Conservation (phyloP, 2,888 invertebrate genomes). For the Iphiclides podalirius region DNA sequence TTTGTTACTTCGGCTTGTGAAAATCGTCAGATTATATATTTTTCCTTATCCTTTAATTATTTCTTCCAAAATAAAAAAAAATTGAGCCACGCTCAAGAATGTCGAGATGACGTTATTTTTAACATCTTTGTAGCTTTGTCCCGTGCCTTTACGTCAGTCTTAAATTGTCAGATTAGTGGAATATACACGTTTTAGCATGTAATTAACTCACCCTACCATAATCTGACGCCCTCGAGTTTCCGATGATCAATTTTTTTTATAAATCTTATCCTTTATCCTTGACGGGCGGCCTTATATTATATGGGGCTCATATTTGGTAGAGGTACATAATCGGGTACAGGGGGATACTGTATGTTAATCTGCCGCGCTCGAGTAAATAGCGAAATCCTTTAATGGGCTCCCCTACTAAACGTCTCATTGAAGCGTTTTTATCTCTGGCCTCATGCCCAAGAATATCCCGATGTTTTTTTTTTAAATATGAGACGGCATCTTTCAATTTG, state of each 20-base stretch:
- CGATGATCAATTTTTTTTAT: constrained; percentile 28
- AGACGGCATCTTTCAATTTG: no score
- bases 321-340: constrained; percentile 28
- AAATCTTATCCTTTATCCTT: constrained; percentile 21
- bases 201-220: constrained; percentile 22
- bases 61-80: constrained; percentile 18
- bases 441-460: no score
- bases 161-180: constrained; percentile 23
- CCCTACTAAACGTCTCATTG: no score
- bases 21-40: constrained; percentile 22
- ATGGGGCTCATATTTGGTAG: constrained; percentile 28
- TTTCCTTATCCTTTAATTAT: constrained; percentile 19
- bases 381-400: no score
- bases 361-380: no score
- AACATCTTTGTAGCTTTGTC: constrained; percentile 16
- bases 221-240: constrained; percentile 28
- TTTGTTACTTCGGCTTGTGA: constrained; percentile 18
- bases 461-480: no score
- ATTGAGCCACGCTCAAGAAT: constrained; percentile 6
- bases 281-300: constrained; percentile 20
- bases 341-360: no score
- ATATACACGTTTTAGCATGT: constrained; percentile 12
- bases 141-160: constrained; percentile 17
- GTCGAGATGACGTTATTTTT: constrained; percentile 20
- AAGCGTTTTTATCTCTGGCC: no score